phyloP scores from a whole-genome alignment of 2,888 invertebrate genomes.

The Latrodectus elegans region DNA sequence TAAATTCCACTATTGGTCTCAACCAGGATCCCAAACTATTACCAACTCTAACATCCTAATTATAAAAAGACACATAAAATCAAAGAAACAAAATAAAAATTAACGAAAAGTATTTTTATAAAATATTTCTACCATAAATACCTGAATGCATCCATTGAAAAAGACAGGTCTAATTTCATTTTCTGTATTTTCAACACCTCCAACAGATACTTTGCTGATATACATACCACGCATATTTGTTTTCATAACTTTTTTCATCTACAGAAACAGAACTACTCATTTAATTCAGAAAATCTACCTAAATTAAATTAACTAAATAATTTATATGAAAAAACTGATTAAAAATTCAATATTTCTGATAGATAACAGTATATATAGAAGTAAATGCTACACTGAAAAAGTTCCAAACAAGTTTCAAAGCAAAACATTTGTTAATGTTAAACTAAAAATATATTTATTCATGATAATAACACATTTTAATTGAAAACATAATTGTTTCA shows the following conservation, averaged over 20 bases:
- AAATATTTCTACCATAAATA: constrained; percentile 72
- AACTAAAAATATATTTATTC: no score
- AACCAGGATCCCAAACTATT: constrained; percentile 85
- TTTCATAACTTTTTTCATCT: constrained; percentile 75
- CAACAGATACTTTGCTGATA: constrained; percentile 88
- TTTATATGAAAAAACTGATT: no score
- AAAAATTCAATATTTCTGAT: no score
- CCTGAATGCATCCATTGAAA: constrained; percentile 86
- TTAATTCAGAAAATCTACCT: no score
- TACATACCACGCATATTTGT: constrained; percentile 88
- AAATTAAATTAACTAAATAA: no score
- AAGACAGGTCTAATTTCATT: constrained; percentile 77
- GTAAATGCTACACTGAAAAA: no score
- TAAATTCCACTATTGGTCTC: constrained; percentile 86
- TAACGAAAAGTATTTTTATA: no score
- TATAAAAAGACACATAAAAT: background rate
- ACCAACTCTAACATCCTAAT: constrained; percentile 90
- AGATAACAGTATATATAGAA: no score
- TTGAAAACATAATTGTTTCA: no score
- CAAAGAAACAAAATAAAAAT: background rate
- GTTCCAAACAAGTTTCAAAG: no score
- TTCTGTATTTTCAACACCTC: constrained; percentile 80
- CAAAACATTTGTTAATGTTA: no score
- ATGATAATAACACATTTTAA: no score
- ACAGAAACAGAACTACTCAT: constrained; percentile 33